Percentiles rank a stretch among this genome's conserved stretches.
Conservation (phyloP, 2,888 invertebrate genomes). For the Platypus cylindrus region DNA sequence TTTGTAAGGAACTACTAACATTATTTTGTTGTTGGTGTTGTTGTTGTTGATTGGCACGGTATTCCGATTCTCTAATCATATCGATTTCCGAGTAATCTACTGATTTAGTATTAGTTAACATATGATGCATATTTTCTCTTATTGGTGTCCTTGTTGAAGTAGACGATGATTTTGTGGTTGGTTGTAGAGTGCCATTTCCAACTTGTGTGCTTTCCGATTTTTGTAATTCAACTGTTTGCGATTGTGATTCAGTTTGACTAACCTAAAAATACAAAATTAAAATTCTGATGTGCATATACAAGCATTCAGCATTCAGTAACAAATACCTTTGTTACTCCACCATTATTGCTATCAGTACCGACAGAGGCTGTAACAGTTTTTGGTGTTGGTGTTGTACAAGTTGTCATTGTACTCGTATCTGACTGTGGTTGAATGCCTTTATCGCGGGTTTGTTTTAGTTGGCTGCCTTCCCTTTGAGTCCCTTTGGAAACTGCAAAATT, state of each 20-base stretch:
- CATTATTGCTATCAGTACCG: conserved; percentile 57
- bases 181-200: conserved; percentile 58
- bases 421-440: conserved; percentile 50
- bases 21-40: conserved; percentile 54
- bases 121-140: conserved; percentile 32
- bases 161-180: conserved; percentile 41
- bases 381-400: conserved; percentile 48
- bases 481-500: no score
- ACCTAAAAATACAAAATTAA: conserved; percentile 25
- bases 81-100: conserved; percentile 56
- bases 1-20: conserved; percentile 57
- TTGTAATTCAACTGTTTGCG: conserved; percentile 39
- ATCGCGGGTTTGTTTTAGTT: conserved; percentile 33
- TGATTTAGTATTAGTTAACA: conserved; percentile 41
- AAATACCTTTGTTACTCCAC: conserved; percentile 47
- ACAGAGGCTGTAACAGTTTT: conserved; percentile 54
- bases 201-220: conserved; percentile 77
- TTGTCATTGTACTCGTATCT: conserved; percentile 57
- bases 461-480: conserved; percentile 34
- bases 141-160: conserved; percentile 42
- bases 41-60: conserved; percentile 47
- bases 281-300: not conserved
- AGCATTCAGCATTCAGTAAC: not conserved
- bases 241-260: conserved; percentile 33
- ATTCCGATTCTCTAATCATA: conserved; percentile 60